Evolutionary conservation across 2,113 vertebrate species (phyloP).

Genomic region (Labeo rohita): DNA sequence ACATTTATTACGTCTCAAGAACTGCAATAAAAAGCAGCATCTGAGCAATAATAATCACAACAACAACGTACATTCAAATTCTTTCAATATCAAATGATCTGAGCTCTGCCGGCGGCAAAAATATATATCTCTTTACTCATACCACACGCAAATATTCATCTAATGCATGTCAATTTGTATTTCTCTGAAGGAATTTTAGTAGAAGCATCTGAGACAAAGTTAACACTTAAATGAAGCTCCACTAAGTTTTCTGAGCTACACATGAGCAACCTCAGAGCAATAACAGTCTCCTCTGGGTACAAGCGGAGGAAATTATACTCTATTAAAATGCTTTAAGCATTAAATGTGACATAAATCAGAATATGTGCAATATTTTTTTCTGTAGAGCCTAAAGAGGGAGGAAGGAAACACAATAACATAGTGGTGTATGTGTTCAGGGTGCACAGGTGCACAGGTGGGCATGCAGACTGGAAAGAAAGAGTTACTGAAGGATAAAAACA

Average conservation of each 20-base stretch:
- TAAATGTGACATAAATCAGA: neutral
- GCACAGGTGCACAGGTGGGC: neutral
- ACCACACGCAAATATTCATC: neutral
- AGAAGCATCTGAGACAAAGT: neutral
- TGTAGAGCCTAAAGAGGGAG: neutral
- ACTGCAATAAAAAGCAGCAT: neutral
- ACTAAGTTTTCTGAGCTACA: neutral
- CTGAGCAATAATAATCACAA: neutral
- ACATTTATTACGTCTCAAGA: neutral
- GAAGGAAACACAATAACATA: conserved; percentile 1
- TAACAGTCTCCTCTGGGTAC: neutral
- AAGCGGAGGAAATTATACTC: neutral
- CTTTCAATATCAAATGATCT: neutral
- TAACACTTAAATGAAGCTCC: neutral
- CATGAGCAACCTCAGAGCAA: neutral
- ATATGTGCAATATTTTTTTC: neutral
- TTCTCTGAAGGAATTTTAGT: neutral
- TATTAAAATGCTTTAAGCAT: neutral
- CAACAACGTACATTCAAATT: neutral
- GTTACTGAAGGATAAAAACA: conserved; percentile 21
- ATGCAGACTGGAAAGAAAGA: conserved; percentile 26
- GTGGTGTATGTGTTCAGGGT: neutral
- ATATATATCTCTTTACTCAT: neutral
- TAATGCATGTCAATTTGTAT: neutral
- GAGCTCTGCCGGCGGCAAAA: neutral